Evolutionary conservation across 2,797 vertebrate species (phyloP).

Genomic region (Brachymystax lenok): DNA sequence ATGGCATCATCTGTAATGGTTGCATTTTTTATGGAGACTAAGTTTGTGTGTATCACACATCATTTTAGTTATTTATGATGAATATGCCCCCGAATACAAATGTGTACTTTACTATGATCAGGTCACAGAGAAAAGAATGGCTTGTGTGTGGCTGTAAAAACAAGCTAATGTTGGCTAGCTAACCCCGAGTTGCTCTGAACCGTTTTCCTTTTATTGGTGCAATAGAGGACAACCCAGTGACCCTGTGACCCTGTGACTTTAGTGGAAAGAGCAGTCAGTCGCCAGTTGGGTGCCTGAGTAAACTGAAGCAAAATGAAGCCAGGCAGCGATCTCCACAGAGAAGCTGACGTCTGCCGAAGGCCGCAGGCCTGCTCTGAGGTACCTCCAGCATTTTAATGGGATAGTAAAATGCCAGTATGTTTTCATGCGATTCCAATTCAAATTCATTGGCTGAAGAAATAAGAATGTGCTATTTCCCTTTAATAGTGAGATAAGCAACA

Average conservation of each 20-base stretch:
- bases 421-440: constrained; percentile 82
- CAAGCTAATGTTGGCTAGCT: constrained; percentile 46
- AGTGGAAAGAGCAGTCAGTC: constrained; percentile 45
- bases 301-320: constrained; percentile 65
- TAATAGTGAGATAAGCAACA: constrained; percentile 69
- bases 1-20: constrained; percentile 61
- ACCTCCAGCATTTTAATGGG: constrained; percentile 86
- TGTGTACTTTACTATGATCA: background rate
- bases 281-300: constrained; percentile 47
- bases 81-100: background rate
- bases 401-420: constrained; percentile 82
- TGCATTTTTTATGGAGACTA: constrained; percentile 62
- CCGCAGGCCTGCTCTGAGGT: constrained; percentile 79
- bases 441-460: constrained; percentile 79
- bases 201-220: constrained; percentile 44
- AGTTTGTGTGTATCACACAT: constrained; percentile 22
- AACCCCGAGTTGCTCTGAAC: constrained; percentile 52
- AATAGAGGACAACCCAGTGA: constrained; percentile 19
- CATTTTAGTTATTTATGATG: background rate
- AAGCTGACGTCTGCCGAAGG: constrained; percentile 78
- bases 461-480: constrained; percentile 70
- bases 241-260: constrained; percentile 58
- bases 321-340: constrained; percentile 66
- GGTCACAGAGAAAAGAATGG: constrained; percentile 24
- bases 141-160: constrained; percentile 17